Base-by-base conservation (phyloP, 2,113 vertebrate species). In the Silurus asotus region DNA sequence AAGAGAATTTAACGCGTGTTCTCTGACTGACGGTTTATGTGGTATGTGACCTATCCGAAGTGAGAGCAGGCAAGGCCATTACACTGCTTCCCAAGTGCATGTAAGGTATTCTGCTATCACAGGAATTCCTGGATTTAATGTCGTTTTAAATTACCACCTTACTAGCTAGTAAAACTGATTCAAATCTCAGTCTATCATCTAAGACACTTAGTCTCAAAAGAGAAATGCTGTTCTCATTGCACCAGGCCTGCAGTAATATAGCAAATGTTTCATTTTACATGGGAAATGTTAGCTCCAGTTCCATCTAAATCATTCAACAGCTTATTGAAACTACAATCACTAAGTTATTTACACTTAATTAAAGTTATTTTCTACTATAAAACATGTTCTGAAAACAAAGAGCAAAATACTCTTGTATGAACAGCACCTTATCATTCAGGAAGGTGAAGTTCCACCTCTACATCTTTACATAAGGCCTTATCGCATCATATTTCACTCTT, bases 1-100 rank as follows among this genome's bases (percentile, higher is more conserved):
- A 65, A 59, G 49, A 69, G 81, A 20, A 23, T 25, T 82, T 86
- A 87, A 48, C 75, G 83, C 69, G 59, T 87, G 69, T 45, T 51
- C 86, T 72, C 62, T 91, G 90, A 90, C 58, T 70, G 90, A 92
- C 53, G 89, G 87, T 93, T 93, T 90, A 92, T 90, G 91, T 84
- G 91, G 69, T 88, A 91, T 90, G 88, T 90, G 90, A 92, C 90
- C 90, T 89, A 88, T 87, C 81, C 87, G 53, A 88, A 48, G 64
- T 87, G 91, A 88, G 91, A 89, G 72, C 80, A 90, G 70, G 80
- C 79, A 53, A 6, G 70, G 81, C 77, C 70, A 78, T 79, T 88
- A 74, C 61, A 85, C 83, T 89, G 88, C 83, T 76, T 83, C 15
- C 28, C 82, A 20, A 81, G 51, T 77, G 78, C 77, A 89, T 89